phyloP scores from a whole-genome alignment of 2,888 invertebrate genomes.

The Calephelis perditalis region DNA sequence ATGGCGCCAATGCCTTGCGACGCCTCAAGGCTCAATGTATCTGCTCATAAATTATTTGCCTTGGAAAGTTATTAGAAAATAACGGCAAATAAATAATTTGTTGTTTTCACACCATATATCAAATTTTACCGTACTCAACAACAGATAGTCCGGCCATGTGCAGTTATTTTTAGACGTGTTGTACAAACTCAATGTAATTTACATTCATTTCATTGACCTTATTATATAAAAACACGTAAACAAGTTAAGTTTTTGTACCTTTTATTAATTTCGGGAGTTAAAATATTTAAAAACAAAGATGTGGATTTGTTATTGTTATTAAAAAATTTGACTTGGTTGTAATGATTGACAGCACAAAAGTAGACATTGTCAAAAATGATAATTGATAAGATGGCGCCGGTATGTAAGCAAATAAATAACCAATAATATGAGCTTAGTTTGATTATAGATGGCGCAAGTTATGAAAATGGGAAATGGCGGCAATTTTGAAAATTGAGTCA shows the following conservation, averaged over 20 bases:
- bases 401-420: constrained; percentile 28
- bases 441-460: constrained; percentile 44
- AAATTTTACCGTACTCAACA: neutral
- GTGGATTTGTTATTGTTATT: constrained; percentile 24
- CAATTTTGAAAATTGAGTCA: neutral
- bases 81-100: neutral
- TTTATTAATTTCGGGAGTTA: neutral
- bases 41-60: constrained; percentile 21
- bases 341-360: constrained; percentile 52
- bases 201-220: neutral
- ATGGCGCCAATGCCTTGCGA: constrained; percentile 63
- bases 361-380: constrained; percentile 57
- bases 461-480: neutral
- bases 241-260: neutral
- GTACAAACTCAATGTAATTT: constrained; percentile 2
- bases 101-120: neutral
- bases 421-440: constrained; percentile 50
- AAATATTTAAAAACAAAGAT: constrained; percentile 1
- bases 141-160: constrained; percentile 37
- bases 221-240: neutral
- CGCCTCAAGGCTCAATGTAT: constrained; percentile 22
- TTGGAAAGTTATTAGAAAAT: constrained; percentile 20
- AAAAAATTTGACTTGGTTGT: constrained; percentile 23
- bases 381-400: constrained; percentile 55
- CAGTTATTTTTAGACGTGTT: constrained; percentile 61